Evolutionary conservation across 2,797 vertebrate genomes (phyloP).

Genomic region (Sebastes itinus): DNA sequence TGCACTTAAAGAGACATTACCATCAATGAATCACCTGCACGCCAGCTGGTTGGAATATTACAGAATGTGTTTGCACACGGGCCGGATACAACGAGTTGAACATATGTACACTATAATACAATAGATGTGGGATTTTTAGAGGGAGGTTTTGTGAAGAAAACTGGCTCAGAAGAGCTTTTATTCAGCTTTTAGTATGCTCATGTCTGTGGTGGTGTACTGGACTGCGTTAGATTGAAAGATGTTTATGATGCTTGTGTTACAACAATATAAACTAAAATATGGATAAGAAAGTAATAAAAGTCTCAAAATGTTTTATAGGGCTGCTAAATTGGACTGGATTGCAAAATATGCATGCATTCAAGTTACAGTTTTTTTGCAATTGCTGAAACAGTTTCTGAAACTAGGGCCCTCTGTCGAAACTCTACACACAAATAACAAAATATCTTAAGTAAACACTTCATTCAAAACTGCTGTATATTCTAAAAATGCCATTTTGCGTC

Average conservation of each 20-base stretch:
- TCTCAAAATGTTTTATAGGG: neutral
- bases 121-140: neutral
- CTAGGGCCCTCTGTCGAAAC: neutral
- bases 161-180: neutral
- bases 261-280: neutral
- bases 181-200: neutral
- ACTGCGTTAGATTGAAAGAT: neutral
- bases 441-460: neutral
- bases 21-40: neutral
- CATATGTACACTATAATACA: neutral
- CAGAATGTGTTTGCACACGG: neutral
- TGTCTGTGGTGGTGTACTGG: neutral
- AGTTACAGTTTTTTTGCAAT: neutral
- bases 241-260: neutral
- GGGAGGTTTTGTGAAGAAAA: neutral
- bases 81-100: neutral
- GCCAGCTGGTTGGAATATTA: neutral
- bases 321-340: neutral
- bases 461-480: neutral
- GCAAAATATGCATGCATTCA: neutral
- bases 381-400: neutral
- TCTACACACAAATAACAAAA: neutral
- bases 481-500: neutral
- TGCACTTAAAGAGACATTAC: constrained; percentile 12
- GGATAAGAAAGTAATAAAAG: neutral